A percentile compares a stretch with the other conserved stretches of the same genome.
Evolutionary conservation across 2,888 invertebrate genomes (phyloP).

Genomic region (Trichopoda pennipes): DNA sequence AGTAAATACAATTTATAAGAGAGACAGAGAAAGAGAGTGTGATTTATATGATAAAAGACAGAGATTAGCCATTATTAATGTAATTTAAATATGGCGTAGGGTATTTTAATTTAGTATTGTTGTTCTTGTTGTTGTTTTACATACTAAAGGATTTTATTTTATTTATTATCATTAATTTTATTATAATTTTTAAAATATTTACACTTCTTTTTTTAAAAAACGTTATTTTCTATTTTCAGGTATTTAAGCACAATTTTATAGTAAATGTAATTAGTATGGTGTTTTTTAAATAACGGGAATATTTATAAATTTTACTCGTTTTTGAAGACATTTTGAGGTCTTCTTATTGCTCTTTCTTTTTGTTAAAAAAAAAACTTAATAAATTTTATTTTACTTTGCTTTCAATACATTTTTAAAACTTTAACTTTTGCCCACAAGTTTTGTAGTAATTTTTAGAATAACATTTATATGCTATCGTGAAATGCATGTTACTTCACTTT

Average conservation of each 20-base stretch:
- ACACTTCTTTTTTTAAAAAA: slow-evolving; percentile 17
- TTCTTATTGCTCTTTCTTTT: background rate
- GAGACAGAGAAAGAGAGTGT: slow-evolving; percentile 43
- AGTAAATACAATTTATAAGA: background rate
- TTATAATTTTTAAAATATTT: slow-evolving; percentile 45
- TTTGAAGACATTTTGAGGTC: slow-evolving; percentile 47
- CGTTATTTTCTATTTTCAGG: slow-evolving; percentile 27
- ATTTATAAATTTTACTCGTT: slow-evolving; percentile 60
- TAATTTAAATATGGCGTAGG: slow-evolving; percentile 29
- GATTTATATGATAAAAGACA: slow-evolving; percentile 1
- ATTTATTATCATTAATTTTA: slow-evolving; percentile 18
- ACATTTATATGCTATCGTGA: background rate
- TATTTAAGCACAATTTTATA: slow-evolving; percentile 57
- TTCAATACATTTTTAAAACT: background rate
- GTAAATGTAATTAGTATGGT: slow-evolving; percentile 53
- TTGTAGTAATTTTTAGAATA: background rate
- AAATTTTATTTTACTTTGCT: background rate
- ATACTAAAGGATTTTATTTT: background rate
- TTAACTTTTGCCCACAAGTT: background rate
- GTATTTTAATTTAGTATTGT: background rate
- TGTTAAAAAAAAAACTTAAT: background rate
- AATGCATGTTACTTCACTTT: too few species aligned
- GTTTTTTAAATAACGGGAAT: slow-evolving; percentile 58
- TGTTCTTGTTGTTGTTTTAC: too few species aligned
- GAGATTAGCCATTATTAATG: slow-evolving; percentile 7